Conservation (phyloP, 1,140 invertebrate genomes). For the Macrobrachium nipponense region DNA sequence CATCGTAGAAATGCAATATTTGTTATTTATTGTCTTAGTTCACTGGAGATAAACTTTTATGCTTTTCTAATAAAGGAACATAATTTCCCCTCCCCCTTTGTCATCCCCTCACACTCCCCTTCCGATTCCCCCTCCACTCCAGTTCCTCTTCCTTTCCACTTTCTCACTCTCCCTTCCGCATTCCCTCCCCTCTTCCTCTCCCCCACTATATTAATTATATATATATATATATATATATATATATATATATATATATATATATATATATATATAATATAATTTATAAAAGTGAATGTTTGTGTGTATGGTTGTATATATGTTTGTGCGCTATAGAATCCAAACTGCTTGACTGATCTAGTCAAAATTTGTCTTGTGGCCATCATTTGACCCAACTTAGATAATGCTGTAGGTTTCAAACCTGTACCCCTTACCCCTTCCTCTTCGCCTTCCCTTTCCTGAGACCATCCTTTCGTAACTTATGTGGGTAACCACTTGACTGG, state of each 20-base stretch:
- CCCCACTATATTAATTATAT: not conserved
- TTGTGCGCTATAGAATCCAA: not conserved
- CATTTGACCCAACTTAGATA: too few species aligned
- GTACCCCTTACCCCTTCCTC: too few species aligned
- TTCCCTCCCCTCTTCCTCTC: not conserved
- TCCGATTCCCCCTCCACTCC: not conserved
- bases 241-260: not conserved
- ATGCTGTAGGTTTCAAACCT: too few species aligned
- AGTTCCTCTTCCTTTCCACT: not conserved
- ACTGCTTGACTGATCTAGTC: not conserved
- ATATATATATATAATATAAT: not conserved
- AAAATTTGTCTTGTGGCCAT: too few species aligned
- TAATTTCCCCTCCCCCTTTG: too few species aligned
- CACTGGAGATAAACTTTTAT: not conserved
- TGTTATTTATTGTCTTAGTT: not conserved
- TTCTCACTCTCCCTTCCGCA: not conserved
- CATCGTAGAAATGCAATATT: too few species aligned
- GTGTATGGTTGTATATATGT: slow-evolving; percentile 1
- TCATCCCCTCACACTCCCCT: not conserved
- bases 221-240: not conserved
- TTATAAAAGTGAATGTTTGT: not conserved
- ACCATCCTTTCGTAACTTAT: too few species aligned
- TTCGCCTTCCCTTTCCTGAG: not conserved
- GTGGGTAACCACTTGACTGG: too few species aligned
- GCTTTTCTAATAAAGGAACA: not conserved